Evolutionary conservation across 2,888 invertebrate genomes (phyloP), one percentile per base, ranked within the genome.

Genomic region (Eupithecia subumbrata): DNA sequence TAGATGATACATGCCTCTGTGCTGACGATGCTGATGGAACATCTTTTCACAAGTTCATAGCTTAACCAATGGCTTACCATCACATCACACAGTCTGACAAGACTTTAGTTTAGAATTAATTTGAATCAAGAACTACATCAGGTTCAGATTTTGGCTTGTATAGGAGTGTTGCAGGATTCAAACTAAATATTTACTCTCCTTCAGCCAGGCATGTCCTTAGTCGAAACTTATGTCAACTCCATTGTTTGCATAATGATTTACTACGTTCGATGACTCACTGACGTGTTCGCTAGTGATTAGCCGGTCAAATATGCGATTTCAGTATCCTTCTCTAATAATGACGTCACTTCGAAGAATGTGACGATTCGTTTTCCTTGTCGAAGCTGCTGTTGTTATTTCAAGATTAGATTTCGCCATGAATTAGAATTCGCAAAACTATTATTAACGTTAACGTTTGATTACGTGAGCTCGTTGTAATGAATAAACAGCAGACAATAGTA

Each of bases 201-300:
- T 16, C 64, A 64, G 12, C n/a, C 52, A 63, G 14, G 63, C 16
- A 7, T 16, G 63, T 14, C 63, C 63, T 63, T 30, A 63, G 14
- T 64, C 30, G 18, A 64, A 34, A 34, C 8, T 37, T 22, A 25
- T 68, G 43, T 25, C 22, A 68, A 40, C 43, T 67, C 18, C 22
- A n/a, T 4, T 66, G 11, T 66, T 40, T 37, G 66, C 43, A 68
- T 68, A 68, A 12, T 40, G 64, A 64, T 64, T 64, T 22, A 22
- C 43, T 68, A 45, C 25, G 8, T 22, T 22, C 11, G n/a, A 22
- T 76, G 79, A 77, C 18, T 78, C 76, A 77, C 18, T 78, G 75
- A 73, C 43, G 56, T 68, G 72, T 72, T 56, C 68, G 48, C 48
- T 74, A 52, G 71, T 77, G 76, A 81, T 77, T 79, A 75, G 76